Conservation (phyloP, 2,797 vertebrate genomes). For the Sebastes minor region DNA sequence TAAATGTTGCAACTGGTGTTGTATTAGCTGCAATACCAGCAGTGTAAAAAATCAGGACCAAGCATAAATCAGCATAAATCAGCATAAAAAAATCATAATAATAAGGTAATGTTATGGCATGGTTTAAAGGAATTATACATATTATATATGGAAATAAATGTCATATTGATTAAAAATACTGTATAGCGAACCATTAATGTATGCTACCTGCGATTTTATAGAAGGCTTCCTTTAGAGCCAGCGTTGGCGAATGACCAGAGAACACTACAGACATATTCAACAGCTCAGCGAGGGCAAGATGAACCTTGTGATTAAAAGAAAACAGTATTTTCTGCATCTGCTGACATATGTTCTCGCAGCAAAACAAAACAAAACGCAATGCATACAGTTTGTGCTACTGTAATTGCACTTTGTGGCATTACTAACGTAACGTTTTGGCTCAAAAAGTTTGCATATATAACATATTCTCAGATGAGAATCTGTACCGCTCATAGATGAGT, state of each 20-base stretch:
- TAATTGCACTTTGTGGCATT: not conserved
- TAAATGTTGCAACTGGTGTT: not conserved
- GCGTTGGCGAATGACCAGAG: not conserved
- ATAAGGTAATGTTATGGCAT: not conserved
- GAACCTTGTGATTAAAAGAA: not conserved
- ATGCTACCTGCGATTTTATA: too few species aligned
- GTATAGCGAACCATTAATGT: not conserved
- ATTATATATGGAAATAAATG: not conserved
- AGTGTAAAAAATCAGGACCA: not conserved
- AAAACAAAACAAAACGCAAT: not conserved
- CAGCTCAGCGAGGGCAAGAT: not conserved
- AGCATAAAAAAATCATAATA: not conserved
- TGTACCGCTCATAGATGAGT: too few species aligned
- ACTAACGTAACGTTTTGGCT: not conserved
- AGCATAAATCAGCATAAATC: not conserved
- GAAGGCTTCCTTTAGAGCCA: not conserved
- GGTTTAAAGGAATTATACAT: not conserved
- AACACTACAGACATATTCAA: not conserved
- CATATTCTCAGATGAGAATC: too few species aligned
- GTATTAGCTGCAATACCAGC: not conserved
- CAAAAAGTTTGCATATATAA: not conserved
- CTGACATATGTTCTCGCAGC: not conserved
- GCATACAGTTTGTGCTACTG: not conserved
- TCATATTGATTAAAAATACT: not conserved
- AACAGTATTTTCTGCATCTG: not conserved